Evolutionary conservation across 35 echinoderm and acorn worm species (phyloP).

Genomic region (Acanthaster planci): DNA sequence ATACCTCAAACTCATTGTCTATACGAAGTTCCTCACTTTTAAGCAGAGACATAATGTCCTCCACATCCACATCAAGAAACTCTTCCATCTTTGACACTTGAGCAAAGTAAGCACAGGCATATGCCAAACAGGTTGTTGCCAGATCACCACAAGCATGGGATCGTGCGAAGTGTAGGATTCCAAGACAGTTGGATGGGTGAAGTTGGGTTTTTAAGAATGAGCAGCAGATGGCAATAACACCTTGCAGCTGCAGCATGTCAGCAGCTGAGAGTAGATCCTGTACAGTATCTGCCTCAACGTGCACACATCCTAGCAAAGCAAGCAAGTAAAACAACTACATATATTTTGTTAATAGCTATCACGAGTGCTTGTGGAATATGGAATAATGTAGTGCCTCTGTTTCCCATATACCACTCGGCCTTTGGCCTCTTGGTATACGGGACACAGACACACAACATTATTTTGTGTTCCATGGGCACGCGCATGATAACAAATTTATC

Average conservation of each 20-base stretch:
- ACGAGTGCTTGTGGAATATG: background rate
- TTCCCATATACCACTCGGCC: too few relatives aligned
- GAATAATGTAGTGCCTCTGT: background rate
- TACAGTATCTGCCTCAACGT: constrained; percentile 62
- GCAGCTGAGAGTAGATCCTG: constrained; percentile 83
- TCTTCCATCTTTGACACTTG: constrained; percentile 73
- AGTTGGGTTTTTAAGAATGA: constrained; percentile 77
- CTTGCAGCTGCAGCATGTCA: constrained; percentile 84
- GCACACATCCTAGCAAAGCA: constrained; percentile 65
- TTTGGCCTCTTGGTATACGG: background rate
- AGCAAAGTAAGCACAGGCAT: constrained; percentile 56
- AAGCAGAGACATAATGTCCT: constrained; percentile 46
- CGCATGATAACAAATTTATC: too few relatives aligned
- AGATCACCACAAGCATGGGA: constrained; percentile 67
- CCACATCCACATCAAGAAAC: constrained; percentile 55
- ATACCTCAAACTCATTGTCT: constrained; percentile 92
- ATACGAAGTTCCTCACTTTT: constrained; percentile 75
- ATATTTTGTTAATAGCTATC: background rate
- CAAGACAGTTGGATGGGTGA: constrained; percentile 89
- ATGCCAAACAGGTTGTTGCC: constrained; percentile 35
- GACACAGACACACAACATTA: background rate
- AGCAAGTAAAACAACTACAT: constrained; percentile 1
- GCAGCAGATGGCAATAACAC: constrained; percentile 69
- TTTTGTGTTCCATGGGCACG: background rate
- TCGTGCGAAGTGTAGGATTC: constrained; percentile 67